These are phyloP conservation scores for Imbricaverruca yamaguchii DNA, from an alignment of 2,888 invertebrate species.

Conservation along the genomic window DNA sequence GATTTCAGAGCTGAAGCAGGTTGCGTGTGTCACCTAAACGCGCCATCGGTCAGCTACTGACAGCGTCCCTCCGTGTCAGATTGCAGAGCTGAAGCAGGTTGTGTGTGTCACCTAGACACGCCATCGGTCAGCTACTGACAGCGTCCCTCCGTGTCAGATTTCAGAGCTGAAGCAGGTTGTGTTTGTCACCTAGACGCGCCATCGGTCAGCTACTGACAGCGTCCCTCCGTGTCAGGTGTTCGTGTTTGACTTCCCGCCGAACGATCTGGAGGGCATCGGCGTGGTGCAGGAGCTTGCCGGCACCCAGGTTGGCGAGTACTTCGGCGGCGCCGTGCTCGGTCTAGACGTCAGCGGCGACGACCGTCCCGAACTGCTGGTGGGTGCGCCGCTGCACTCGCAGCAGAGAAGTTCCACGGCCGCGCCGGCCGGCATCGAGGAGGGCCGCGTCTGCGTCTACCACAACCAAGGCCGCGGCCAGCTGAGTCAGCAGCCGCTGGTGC, in stretches of 20 bases:
- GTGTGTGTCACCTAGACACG: too few species aligned
- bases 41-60: too few species aligned
- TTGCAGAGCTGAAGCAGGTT: too few species aligned
- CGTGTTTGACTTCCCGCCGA: slow-evolving; percentile 22
- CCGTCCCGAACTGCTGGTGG: slow-evolving; percentile 40
- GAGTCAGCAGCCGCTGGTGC: slow-evolving; percentile 17
- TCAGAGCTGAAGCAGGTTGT: too few species aligned
- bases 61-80: too few species aligned
- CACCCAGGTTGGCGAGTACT: slow-evolving; percentile 37
- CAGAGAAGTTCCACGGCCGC: neutral
- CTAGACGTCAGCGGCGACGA: slow-evolving; percentile 39
- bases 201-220: too few species aligned
- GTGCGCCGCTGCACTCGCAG: slow-evolving; percentile 37
- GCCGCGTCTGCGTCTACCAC: slow-evolving; percentile 27
- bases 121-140: too few species aligned
- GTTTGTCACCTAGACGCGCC: too few species aligned
- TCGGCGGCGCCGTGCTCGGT: slow-evolving; percentile 38
- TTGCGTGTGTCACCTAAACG: too few species aligned
- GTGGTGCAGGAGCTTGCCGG: slow-evolving; percentile 22
- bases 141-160: neutral
- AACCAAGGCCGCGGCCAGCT: slow-evolving; percentile 14
- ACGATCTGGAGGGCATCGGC: neutral
- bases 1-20: too few species aligned
- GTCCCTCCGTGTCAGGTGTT: neutral
- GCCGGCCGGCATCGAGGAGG: slow-evolving; percentile 23